These are phyloP conservation scores for Ochotona curzoniae DNA, from an alignment of 2,113 vertebrate genomes.

Conservation along the genomic window DNA sequence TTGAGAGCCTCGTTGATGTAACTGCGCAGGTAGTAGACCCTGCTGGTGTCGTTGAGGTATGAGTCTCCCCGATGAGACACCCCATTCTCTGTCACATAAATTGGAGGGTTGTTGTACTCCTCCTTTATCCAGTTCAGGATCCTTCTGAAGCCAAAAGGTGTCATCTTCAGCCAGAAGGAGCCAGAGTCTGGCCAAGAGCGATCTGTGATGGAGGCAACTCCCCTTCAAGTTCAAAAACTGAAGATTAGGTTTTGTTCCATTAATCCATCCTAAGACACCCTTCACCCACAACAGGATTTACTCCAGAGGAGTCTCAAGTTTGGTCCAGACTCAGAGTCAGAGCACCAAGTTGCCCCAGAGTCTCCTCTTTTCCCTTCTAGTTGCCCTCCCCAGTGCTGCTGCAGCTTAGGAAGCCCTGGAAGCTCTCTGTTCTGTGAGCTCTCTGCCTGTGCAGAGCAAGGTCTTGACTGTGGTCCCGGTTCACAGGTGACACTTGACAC, in stretches of 20 bases:
- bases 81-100: slow-evolving; percentile 96
- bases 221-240: slow-evolving; percentile 82
- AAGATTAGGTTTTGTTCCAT: background rate
- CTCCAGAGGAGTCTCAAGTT: background rate
- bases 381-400: too few relatives aligned
- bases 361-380: background rate
- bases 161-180: slow-evolving; percentile 94
- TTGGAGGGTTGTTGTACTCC: slow-evolving; percentile 92
- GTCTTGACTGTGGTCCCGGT: background rate
- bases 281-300: background rate
- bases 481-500: background rate
- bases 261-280: background rate
- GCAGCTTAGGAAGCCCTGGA: background rate
- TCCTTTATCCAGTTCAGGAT: slow-evolving; percentile 94
- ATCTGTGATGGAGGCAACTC: slow-evolving; percentile 90
- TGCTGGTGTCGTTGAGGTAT: slow-evolving; percentile 89
- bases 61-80: slow-evolving; percentile 89
- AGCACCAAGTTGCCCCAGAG: background rate
- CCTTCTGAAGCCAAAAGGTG: slow-evolving; percentile 93
- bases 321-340: background rate
- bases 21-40: slow-evolving; percentile 89
- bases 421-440: background rate
- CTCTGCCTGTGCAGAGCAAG: too few relatives aligned
- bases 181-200: slow-evolving; percentile 92
- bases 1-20: slow-evolving; percentile 96